These are phyloP conservation scores for Varanus komodoensis DNA, from an alignment of 2,113 vertebrate species.

Conservation along the genomic window DNA sequence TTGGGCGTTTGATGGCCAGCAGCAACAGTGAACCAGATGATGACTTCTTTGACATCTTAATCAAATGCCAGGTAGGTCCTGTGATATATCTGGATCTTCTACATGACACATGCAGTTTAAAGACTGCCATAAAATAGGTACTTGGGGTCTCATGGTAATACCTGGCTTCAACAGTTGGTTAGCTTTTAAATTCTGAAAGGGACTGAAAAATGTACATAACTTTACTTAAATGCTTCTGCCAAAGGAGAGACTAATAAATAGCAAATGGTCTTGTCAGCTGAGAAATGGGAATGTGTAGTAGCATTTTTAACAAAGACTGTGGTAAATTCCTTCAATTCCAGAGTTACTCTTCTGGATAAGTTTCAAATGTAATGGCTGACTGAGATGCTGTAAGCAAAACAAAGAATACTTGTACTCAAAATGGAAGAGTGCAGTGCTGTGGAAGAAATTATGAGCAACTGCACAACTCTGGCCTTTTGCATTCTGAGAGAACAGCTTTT, in stretches of 20 bases:
- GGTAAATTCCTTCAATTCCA: background rate
- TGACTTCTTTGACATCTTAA: conserved; percentile 92
- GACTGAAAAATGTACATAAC: background rate
- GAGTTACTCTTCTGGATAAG: background rate
- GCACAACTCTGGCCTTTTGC: background rate
- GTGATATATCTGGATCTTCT: background rate
- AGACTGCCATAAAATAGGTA: background rate
- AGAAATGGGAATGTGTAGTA: background rate
- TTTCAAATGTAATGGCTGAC: background rate
- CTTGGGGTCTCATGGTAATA: background rate
- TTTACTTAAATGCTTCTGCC: background rate
- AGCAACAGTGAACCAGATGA: conserved; percentile 86
- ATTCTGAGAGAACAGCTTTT: background rate
- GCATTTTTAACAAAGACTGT: background rate
- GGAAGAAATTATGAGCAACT: background rate
- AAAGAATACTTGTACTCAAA: background rate
- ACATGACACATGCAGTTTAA: background rate
- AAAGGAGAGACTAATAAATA: background rate
- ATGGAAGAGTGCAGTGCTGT: background rate
- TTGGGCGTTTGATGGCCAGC: conserved; percentile 84
- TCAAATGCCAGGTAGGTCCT: conserved; percentile 90
- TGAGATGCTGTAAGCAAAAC: background rate
- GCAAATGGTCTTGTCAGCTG: background rate
- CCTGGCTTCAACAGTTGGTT: background rate
- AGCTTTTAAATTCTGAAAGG: background rate